These are phyloP conservation scores for Andrena minutula DNA, from an alignment of 2,888 invertebrate genomes.

Conservation along the genomic window DNA sequence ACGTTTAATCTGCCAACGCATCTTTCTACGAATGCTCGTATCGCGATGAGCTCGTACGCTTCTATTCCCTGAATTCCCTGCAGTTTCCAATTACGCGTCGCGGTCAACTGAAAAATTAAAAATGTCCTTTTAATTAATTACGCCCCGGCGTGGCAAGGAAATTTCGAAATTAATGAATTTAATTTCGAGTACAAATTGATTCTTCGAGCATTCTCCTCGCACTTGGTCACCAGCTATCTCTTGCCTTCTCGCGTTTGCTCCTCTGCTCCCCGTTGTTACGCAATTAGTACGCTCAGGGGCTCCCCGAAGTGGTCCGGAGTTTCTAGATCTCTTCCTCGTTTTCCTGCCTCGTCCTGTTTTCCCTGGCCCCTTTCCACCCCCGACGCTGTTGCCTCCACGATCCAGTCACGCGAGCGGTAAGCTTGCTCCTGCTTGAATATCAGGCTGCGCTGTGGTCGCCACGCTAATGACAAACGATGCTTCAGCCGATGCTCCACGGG, in stretches of 20 bases:
- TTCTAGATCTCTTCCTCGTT: slow-evolving; percentile 46
- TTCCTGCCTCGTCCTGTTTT: slow-evolving; percentile 47
- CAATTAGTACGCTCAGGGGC: slow-evolving; percentile 76
- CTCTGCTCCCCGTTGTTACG: slow-evolving; percentile 70
- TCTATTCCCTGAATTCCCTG: not conserved
- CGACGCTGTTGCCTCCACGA: slow-evolving; percentile 66
- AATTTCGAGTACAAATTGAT: slow-evolving; percentile 9
- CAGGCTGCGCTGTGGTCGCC: slow-evolving; percentile 29
- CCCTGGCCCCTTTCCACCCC: slow-evolving; percentile 38
- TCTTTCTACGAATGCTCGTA: slow-evolving; percentile 3
- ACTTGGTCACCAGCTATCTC: slow-evolving; percentile 24
- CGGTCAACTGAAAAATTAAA: not conserved
- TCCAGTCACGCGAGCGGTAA: slow-evolving; percentile 76
- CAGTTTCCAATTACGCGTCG: slow-evolving; percentile 21
- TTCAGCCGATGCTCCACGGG: slow-evolving; percentile 1
- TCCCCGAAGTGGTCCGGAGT: slow-evolving; percentile 68
- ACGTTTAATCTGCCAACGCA: slow-evolving; percentile 20
- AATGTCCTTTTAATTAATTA: slow-evolving; percentile 8
- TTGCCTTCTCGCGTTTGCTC: slow-evolving; percentile 33
- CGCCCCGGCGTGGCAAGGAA: too few species aligned
- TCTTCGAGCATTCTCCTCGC: not conserved
- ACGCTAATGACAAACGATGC: slow-evolving; percentile 43
- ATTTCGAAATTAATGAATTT: not conserved
- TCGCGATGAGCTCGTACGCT: not conserved
- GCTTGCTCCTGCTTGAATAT: slow-evolving; percentile 71